Evolutionary conservation across 1,140 invertebrate species (phyloP).

Genomic region (Drosophila setifemur): DNA sequence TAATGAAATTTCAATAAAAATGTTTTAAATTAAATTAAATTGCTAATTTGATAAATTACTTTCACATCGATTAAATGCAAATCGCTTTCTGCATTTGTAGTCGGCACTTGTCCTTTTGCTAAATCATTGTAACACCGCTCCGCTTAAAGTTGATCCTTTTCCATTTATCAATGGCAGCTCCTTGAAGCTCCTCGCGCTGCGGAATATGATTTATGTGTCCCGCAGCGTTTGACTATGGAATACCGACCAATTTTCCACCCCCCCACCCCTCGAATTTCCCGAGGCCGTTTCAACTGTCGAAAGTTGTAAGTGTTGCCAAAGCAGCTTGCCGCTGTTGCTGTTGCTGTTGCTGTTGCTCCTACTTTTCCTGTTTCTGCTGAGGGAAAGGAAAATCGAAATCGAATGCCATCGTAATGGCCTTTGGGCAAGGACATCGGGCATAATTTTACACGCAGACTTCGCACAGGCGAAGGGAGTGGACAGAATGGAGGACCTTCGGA

Average conservation of each 20-base stretch:
- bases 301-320: conserved; percentile 76
- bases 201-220: conserved; percentile 77
- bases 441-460: conserved; percentile 70
- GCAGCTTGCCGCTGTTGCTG: conserved; percentile 64
- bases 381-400: conserved; percentile 78
- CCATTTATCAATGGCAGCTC: conserved; percentile 49
- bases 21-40: neutral
- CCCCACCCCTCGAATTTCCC: neutral
- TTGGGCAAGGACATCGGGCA: conserved; percentile 68
- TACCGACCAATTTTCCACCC: neutral
- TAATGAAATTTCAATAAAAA: no score
- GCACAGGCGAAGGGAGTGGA: no score
- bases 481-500: no score
- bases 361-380: no score
- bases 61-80: conserved; percentile 8
- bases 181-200: conserved; percentile 31
- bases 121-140: conserved; percentile 34
- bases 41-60: neutral
- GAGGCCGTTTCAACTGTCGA: conserved; percentile 68
- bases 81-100: conserved; percentile 8
- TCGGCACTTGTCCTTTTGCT: conserved; percentile 21
- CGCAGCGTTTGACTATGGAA: conserved; percentile 37
- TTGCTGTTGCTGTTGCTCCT: conserved; percentile 62
- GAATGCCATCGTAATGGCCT: conserved; percentile 73
- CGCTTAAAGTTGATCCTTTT: conserved; percentile 52